Base-by-base conservation (phyloP, 1,140 invertebrate species). In the Nilaparvata lugens region DNA sequence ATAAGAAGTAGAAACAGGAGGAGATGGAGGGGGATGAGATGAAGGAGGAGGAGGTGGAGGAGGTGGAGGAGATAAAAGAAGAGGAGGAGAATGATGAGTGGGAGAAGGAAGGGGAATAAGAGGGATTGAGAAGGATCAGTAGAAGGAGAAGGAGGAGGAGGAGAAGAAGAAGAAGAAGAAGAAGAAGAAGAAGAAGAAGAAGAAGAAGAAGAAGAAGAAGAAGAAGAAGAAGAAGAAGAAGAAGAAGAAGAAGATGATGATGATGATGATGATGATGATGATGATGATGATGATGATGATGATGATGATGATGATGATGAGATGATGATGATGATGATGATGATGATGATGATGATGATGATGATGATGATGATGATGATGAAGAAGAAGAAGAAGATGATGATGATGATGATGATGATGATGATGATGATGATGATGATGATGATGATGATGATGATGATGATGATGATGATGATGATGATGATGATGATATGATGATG, bases 311-410 rank as follows among this genome's bases (percentile, higher is more conserved):
- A 54, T 4, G 25, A 28, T 3, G 25, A 28, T 3, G 25, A 28
- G 25, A 7, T 28, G 25, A 7, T 28, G 25, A 7, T 4, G 25
- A 7, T 28, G 25, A 28, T 28, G 25, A 28, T 28, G 7, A 28
- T 28, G 25, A 28, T 28, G 25, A 54, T 21, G 25, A 54, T 21
- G 25, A 54, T 21, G 52, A 43, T 4, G 52, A 54, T 16, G 25
- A 43, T 16, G 3, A 42, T 18, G 25, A 4, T 16, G 25, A 14
- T 16, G 25, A 14, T 16, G 52, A 43, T 18, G 21, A 52, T 13
- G 19, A 52, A 13, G 66, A 67, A 24, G 62, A 66, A 40, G 25
- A 58, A 13, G 60, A 62, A 16, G 45, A 61, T 4, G 42, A 62
- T n/a, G 52, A 61, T 43, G 28, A 61, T 14, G n/a, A 58, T 18